These are phyloP conservation scores for Ridgeia piscesae DNA, from an alignment of 1,140 invertebrate genomes.

Conservation along the genomic window DNA sequence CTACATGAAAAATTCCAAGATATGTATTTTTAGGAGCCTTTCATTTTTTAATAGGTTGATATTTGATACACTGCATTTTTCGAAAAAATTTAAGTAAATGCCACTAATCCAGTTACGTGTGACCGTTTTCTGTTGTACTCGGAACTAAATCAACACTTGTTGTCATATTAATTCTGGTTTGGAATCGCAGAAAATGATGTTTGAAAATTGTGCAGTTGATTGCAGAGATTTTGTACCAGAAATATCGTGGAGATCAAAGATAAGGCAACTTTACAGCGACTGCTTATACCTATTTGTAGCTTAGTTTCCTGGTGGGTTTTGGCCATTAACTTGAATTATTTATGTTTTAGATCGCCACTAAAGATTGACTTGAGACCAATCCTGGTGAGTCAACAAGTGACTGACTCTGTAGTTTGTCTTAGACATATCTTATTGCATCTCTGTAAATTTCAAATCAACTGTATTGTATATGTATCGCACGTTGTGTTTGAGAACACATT, in stretches of 20 bases:
- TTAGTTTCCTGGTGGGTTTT: conserved; percentile 9
- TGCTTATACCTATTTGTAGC: neutral
- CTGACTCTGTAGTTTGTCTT: neutral
- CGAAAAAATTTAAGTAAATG: too few species aligned
- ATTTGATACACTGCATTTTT: too few species aligned
- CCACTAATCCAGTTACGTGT: too few species aligned
- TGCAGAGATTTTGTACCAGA: neutral
- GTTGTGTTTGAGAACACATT: neutral
- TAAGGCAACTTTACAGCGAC: neutral
- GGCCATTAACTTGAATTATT: conserved; percentile 8
- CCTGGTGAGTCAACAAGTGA: conserved; percentile 62
- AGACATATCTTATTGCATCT: neutral
- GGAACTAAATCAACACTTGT: too few species aligned
- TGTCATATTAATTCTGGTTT: too few species aligned
- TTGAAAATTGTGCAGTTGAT: neutral
- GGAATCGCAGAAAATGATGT: neutral
- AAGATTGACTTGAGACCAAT: conserved; percentile 84
- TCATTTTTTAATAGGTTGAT: too few species aligned
- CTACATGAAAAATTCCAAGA: too few species aligned
- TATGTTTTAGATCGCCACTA: conserved; percentile 70
- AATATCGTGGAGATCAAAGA: neutral
- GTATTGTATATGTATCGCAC: neutral
- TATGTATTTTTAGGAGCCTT: too few species aligned
- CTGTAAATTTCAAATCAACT: too few species aligned
- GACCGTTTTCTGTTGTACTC: too few species aligned